Evolutionary conservation across 2,797 vertebrate genomes (phyloP), one percentile per base, ranked within the genome.

Genomic region (Melopsittacus undulatus): DNA sequence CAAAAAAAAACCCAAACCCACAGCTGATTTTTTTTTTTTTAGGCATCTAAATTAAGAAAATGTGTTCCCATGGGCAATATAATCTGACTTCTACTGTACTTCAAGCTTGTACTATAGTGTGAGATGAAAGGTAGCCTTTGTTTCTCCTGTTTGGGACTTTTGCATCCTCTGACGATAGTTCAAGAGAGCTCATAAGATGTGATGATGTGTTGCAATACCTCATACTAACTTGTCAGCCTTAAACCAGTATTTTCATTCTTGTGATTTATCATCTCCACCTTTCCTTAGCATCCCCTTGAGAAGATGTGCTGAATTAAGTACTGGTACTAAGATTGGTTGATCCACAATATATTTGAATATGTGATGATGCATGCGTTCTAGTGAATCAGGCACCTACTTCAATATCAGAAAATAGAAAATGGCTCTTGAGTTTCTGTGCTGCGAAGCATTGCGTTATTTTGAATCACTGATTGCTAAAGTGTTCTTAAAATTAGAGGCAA

Each of bases 401-500:
- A 57, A 38, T 61, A 73, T 66, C 29, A 34, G 49, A 89, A 94
- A 89, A 93, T 42, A 92, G 77, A 83, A 94, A 87, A 87, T 7
- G 13, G 26, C 38, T 91, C 62, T 92, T 64, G 70, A 89, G 49
- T 87, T 94, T 87, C 63, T 91, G 62, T 79, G 48, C 74, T 92
- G 78, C 24, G 38, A 82, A 72, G 54, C 84, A 89, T 64, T 21
- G 45, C 43, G 19, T 83, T 86, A 84, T 69, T 91, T 94, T 95
- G 82, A 87, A 72, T 84, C 56, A 52, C 67, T 94, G 89, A 92
- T 89, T 89, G 32, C 54, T 7, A 9, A 26, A 83, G 42, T 49
- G 36, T 6, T 92, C 84, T 92, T 86, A 93, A 93, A 91, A 85
- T 69, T 64, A 68, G 59, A 87, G 29, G 43, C 26, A 84, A 83